Evolutionary conservation across 2,113 vertebrate species (phyloP), one percentile per base, ranked within the genome.

Genomic region (Ictidomys tridecemlineatus): DNA sequence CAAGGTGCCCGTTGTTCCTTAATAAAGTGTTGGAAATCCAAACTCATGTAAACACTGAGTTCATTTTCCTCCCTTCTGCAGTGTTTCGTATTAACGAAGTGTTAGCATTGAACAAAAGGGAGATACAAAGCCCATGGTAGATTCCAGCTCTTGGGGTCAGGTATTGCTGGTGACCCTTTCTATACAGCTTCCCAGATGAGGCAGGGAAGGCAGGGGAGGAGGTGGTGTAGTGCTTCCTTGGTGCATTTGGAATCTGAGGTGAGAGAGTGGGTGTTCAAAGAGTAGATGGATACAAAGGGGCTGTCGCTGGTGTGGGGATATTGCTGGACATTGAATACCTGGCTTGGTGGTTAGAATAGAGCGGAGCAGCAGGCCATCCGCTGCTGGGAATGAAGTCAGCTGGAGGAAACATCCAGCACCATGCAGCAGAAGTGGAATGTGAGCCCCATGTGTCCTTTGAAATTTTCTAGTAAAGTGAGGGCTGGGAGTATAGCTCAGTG

Each of bases 261-360:
- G 32, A 0, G 2, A 51, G 79, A 92, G 65, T 65, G 88, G 69
- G 63, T 67, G 92, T 90, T 1, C 85, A 51, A 65, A 11, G 34
- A 70, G 79, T 97, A 95, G 95, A 96, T 85, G 80, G 93, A 61
- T 89, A 6, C 32, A 7, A 95, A 76, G 89, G 97, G 89, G 72
- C 88, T 85, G 10, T 45, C 93, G 93, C 95, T 90, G 93, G 89
- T 85, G 85, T 79, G 79, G 39, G 96, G 48, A 4, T 86, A 77
- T 94, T 87, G 92, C 80, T 74, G 97, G 96, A 83, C 67, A 12
- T 13, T 93, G 79, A 84, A 2, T 92, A 51, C 94, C 97, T 48
- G 94, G 88, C 94, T 92, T 0, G 1, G 67, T 69, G 95, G 85
- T 89, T 79, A 84, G 98, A 97, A 97, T 74, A 95, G 97, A 97